Percentiles rank a stretch among this genome's conserved stretches.
These are phyloP conservation scores for Xestia sexstrigata DNA, from an alignment of 2,888 invertebrate genomes.

Conservation along the genomic window DNA sequence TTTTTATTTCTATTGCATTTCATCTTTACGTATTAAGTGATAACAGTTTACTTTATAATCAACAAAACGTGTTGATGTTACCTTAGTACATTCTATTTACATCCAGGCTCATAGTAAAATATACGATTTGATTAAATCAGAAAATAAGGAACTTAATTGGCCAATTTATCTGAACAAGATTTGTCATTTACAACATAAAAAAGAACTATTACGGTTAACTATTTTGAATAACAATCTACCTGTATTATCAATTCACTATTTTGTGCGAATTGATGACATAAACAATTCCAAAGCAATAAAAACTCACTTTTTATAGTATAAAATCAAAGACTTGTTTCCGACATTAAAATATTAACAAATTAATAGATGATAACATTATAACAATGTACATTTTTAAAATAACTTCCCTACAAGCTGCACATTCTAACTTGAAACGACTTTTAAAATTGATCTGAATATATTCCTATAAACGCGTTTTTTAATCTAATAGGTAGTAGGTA, in stretches of 20 bases:
- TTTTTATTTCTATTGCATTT: constrained; percentile 54
- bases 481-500: background rate
- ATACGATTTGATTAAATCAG: constrained; percentile 7
- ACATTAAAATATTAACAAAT: constrained; percentile 8
- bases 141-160: constrained; percentile 6
- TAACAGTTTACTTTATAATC: background rate
- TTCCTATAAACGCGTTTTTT: background rate
- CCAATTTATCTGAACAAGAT: constrained; percentile 4
- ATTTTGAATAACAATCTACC: background rate
- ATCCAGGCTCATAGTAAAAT: background rate
- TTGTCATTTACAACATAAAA: constrained; percentile 18
- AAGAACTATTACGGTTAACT: background rate
- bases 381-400: background rate
- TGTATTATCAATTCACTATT: constrained; percentile 14
- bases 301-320: background rate
- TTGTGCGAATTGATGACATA: background rate
- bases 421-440: background rate
- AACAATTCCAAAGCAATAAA: background rate
- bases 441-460: constrained; percentile 20
- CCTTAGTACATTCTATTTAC: constrained; percentile 15
- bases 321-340: background rate
- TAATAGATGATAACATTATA: background rate
- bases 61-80: constrained; percentile 1
- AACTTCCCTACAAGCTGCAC: background rate
- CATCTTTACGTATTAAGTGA: constrained; percentile 21